phyloP scores from a whole-genome alignment of 2,888 invertebrate genomes.

The Zonitis immaculata region DNA sequence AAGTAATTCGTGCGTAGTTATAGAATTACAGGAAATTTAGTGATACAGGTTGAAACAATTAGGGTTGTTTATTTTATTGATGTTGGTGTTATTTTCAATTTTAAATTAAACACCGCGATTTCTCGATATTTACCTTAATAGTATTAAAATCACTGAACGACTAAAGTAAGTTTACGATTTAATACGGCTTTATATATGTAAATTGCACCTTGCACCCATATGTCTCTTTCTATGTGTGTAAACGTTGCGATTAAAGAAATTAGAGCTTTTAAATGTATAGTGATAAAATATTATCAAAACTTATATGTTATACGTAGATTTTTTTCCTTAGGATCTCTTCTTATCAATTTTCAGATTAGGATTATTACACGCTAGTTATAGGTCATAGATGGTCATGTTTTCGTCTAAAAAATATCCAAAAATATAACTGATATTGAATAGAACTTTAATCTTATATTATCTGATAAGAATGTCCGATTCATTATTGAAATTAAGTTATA shows the following conservation, averaged over 20 bases:
- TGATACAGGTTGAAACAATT: background rate
- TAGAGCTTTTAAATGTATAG: background rate
- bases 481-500: too few relatives aligned
- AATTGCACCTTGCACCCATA: conserved; percentile 14
- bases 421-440: background rate
- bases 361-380: conserved; percentile 17
- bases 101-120: background rate
- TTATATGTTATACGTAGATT: conserved; percentile 17
- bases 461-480: background rate
- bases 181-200: conserved; percentile 16
- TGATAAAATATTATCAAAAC: conserved; percentile 16
- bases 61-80: background rate
- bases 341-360: conserved; percentile 16
- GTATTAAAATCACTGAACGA: conserved; percentile 3
- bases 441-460: background rate
- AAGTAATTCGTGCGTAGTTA: background rate
- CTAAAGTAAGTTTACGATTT: background rate
- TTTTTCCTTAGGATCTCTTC: conserved; percentile 8
- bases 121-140: background rate
- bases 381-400: conserved; percentile 25
- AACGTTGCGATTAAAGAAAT: background rate
- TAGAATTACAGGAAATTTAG: conserved; percentile 4
- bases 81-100: conserved; percentile 1
- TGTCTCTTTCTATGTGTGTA: conserved; percentile 14
- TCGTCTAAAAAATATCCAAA: conserved; percentile 9